A percentile compares a stretch with the other conserved stretches of the same genome.
These are phyloP conservation scores for Borostomias antarcticus DNA, from an alignment of 2,797 vertebrate genomes.

Conservation along the genomic window DNA sequence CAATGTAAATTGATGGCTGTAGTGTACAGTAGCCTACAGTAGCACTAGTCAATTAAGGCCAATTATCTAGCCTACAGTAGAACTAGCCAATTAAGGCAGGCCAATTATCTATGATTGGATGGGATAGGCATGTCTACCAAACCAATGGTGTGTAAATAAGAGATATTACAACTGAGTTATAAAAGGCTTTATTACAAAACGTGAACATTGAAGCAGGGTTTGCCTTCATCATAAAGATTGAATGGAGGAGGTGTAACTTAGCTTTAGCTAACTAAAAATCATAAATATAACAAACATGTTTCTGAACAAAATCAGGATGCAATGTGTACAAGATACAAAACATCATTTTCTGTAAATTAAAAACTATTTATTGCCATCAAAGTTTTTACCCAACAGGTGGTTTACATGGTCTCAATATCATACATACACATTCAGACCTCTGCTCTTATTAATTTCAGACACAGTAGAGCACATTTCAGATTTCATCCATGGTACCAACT, in stretches of 20 bases:
- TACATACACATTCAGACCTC: slow-evolving; percentile 58
- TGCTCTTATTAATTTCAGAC: slow-evolving; percentile 33
- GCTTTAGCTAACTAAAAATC: slow-evolving; percentile 30
- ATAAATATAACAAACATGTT: slow-evolving; percentile 47
- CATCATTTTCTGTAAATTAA: slow-evolving; percentile 38
- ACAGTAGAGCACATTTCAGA: slow-evolving; percentile 33
- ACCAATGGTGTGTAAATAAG: neutral
- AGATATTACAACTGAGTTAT: slow-evolving; percentile 59
- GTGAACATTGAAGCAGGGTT: slow-evolving; percentile 53
- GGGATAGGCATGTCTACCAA: neutral
- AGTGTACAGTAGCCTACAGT: too few relatives aligned
- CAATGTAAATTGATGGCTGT: too few relatives aligned
- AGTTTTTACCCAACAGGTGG: slow-evolving; percentile 68
- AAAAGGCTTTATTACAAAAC: slow-evolving; percentile 82
- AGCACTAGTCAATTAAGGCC: too few relatives aligned
- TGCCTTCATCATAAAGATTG: slow-evolving; percentile 33
- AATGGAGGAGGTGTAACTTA: slow-evolving; percentile 32
- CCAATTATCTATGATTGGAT: neutral
- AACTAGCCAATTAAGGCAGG: too few relatives aligned
- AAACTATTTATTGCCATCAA: slow-evolving; percentile 45
- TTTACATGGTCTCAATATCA: slow-evolving; percentile 41
- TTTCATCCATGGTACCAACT: slow-evolving; percentile 25
- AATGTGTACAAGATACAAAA: slow-evolving; percentile 57
- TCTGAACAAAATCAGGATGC: slow-evolving; percentile 39
- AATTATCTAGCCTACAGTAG: too few relatives aligned